Base-by-base conservation (phyloP, 2,113 vertebrate genomes). In the Epinephelus fuscoguttatus region DNA sequence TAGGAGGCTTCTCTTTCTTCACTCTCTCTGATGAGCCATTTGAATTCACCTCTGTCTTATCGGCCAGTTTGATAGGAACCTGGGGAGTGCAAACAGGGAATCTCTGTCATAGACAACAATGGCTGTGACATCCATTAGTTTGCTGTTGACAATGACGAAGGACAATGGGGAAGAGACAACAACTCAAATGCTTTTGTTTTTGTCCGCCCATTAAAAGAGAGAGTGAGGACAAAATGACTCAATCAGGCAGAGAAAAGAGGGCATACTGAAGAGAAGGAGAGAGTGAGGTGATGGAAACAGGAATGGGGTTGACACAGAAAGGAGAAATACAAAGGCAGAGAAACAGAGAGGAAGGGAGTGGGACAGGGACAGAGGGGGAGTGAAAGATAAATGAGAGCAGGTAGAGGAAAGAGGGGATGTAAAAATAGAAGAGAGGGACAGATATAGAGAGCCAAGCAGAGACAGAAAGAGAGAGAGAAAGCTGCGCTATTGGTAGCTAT, bases 321-420 rank as follows among this genome's bases (percentile, higher is more conserved):
- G 84, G 88, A 93, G 83, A 91, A 91, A 92, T 71, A 91, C 91
- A 92, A 92, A 89, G 81, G 87, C 81, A 84, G 78, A 89, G 89
- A 89, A 86, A 88, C 25, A 25, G 74, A 88, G 78, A 87, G 84
- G 82, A 86, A 80, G 75, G 73, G 88, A 90, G 90, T 81, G 78
- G 84, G 86, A 91, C 68, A 77, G 81, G 80, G 74, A 87, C 55
- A 68, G 87, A 87, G 85, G 81, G 88, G 91, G 91, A 90, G 90
- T 86, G 92, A 94, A 90, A 94, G 93, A 93, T 91, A 94, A 93
- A 95, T 93, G 89, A 92, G 92, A 94, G 91, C 91, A 93, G 90
- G 88, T 93, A 93, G 90, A 92, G 92, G 93, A 93, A 94, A 89
- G 84, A 91, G 90, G 84, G 86, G 87, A 90, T 85, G 89, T 93